Conservation (phyloP, 1,140 invertebrate genomes). For the Magallana ariakensis region DNA sequence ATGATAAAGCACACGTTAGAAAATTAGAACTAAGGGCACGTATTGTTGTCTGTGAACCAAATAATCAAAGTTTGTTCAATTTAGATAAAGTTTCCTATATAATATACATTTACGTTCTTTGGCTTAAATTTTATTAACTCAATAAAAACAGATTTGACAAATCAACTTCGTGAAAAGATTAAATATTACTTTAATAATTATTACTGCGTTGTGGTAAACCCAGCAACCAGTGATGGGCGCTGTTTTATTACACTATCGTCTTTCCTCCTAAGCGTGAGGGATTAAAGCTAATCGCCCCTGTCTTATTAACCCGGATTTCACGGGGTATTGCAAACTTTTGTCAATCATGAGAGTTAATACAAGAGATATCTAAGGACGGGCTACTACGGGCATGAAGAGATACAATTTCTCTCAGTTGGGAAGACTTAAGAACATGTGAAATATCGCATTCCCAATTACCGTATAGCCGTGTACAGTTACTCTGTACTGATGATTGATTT, state of each 20-base stretch:
- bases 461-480: neutral
- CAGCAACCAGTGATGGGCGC: neutral
- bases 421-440: conserved; percentile 17
- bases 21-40: too few relatives aligned
- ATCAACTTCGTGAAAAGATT: neutral
- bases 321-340: neutral
- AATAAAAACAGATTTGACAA: neutral
- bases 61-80: too few relatives aligned
- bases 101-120: neutral
- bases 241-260: conserved; percentile 3
- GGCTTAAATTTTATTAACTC: neutral
- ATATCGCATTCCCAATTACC: conserved; percentile 10
- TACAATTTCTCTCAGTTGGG: neutral
- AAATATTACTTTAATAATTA: neutral
- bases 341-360: neutral
- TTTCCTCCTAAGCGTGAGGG: neutral
- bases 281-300: neutral
- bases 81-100: too few relatives aligned
- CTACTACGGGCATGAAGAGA: neutral
- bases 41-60: too few relatives aligned
- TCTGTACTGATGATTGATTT: conserved; percentile 4
- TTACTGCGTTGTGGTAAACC: neutral
- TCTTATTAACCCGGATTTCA: neutral
- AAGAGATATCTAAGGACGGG: neutral
- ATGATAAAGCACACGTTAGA: too few relatives aligned